A percentile compares a stretch with the other conserved stretches of the same genome.
Conservation (phyloP, 37 sponge, comb jelly and placozoan genomes). For the Beroe ovata region DNA sequence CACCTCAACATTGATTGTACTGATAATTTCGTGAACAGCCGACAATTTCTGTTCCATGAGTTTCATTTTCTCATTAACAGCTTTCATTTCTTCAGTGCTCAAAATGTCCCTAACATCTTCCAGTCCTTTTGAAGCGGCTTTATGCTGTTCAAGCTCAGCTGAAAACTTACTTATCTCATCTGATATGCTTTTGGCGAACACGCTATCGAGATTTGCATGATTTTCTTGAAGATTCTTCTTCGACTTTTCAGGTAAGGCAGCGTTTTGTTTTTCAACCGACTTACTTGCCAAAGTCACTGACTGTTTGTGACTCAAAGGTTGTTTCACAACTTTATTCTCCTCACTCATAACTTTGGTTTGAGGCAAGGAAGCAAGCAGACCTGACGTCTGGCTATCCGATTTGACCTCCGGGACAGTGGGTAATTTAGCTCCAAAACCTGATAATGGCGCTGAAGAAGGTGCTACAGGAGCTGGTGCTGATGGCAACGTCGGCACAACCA, state of each 20-base stretch:
- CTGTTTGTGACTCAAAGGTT: constrained; percentile 11
- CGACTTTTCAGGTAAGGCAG: constrained; percentile 7
- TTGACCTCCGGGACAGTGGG: background rate
- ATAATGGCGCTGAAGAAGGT: background rate
- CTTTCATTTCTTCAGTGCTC: constrained; percentile 25
- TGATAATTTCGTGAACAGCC: background rate
- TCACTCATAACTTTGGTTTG: background rate
- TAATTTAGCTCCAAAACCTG: background rate
- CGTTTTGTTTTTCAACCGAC: background rate
- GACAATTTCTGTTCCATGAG: background rate
- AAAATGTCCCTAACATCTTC: constrained; percentile 61
- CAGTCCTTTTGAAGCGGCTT: background rate
- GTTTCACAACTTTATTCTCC: constrained; percentile 25
- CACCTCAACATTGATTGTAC: constrained; percentile 10
- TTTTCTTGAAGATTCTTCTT: constrained; percentile 38
- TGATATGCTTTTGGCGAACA: constrained; percentile 28
- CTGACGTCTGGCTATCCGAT: background rate
- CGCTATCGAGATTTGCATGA: constrained; percentile 10
- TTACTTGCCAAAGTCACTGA: background rate
- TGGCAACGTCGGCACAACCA: background rate
- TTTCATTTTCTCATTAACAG: background rate
- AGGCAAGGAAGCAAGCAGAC: background rate
- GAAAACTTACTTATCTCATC: constrained; percentile 23
- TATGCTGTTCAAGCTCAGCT: constrained; percentile 12
- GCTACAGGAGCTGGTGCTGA: background rate